Conservation (phyloP, 2,797 vertebrate species). For the Leontocebus nigricollis region DNA sequence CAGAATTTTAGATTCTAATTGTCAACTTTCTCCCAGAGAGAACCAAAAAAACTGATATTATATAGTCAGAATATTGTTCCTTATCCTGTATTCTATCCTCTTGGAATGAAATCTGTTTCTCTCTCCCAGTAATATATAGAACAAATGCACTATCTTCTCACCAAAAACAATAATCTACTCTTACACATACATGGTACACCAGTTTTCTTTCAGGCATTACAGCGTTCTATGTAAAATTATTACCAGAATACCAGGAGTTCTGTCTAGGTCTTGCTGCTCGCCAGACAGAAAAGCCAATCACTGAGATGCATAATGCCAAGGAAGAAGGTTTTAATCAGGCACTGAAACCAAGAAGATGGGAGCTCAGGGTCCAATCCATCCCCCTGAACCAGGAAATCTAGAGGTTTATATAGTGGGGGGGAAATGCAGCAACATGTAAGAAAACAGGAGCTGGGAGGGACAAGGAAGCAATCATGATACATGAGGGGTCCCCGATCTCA, state of each 20-base stretch:
- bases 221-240: not conserved
- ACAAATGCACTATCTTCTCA: not conserved
- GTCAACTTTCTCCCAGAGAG: not conserved
- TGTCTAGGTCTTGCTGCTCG: too few relatives aligned
- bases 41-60: not conserved
- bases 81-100: not conserved
- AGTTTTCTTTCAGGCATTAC: not conserved
- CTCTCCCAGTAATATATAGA: not conserved
- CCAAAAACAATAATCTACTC: not conserved
- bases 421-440: not conserved
- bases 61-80: not conserved
- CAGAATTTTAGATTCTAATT: not conserved
- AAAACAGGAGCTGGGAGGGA: not conserved
- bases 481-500: not conserved
- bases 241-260: too few relatives aligned
- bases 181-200: not conserved
- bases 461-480: not conserved
- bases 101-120: not conserved
- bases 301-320: too few relatives aligned
- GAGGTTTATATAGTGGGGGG: not conserved
- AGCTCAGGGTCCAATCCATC: too few relatives aligned
- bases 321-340: too few relatives aligned
- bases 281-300: too few relatives aligned
- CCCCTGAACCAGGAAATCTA: not conserved
- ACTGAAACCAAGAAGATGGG: too few relatives aligned